Conservation (phyloP, 2,797 vertebrate genomes). For the Leptoclinus maculatus region DNA sequence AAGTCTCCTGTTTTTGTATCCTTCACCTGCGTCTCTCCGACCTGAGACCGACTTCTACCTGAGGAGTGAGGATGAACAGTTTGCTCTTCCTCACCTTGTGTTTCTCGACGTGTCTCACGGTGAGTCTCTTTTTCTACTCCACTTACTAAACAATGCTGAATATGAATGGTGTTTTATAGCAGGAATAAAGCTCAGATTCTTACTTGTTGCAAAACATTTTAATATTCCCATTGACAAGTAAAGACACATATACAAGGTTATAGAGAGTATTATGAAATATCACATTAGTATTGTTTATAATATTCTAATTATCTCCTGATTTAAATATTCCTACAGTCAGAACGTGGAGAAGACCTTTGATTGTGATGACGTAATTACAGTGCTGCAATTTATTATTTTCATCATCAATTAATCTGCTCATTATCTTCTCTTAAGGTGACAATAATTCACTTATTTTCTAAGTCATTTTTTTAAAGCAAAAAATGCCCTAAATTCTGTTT, state of each 20-base stretch:
- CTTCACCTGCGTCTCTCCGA: not conserved
- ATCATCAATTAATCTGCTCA: not conserved
- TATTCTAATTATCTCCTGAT: not conserved
- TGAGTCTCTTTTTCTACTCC: slow-evolving; percentile 31
- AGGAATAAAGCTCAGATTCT: no score
- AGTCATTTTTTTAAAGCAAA: no score
- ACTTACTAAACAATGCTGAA: no score
- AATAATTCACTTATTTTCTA: no score
- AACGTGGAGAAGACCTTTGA: not conserved
- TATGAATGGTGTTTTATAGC: no score
- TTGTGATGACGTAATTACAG: not conserved
- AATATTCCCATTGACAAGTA: not conserved
- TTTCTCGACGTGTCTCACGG: slow-evolving; percentile 52
- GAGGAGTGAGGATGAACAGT: slow-evolving; percentile 61
- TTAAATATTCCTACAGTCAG: not conserved
- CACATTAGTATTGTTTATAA: not conserved
- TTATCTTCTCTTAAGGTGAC: not conserved
- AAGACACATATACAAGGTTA: not conserved
- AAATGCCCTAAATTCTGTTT: not conserved
- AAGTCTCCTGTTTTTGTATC: not conserved
- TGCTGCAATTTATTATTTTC: not conserved
- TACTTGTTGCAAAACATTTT: not conserved
- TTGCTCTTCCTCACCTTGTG: slow-evolving; percentile 50
- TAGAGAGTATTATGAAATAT: not conserved
- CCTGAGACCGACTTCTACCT: not conserved